Evolutionary conservation across 2,113 vertebrate genomes (phyloP), one percentile per base, ranked within the genome.

Genomic region (Calyptommatus sinebrachiatus): DNA sequence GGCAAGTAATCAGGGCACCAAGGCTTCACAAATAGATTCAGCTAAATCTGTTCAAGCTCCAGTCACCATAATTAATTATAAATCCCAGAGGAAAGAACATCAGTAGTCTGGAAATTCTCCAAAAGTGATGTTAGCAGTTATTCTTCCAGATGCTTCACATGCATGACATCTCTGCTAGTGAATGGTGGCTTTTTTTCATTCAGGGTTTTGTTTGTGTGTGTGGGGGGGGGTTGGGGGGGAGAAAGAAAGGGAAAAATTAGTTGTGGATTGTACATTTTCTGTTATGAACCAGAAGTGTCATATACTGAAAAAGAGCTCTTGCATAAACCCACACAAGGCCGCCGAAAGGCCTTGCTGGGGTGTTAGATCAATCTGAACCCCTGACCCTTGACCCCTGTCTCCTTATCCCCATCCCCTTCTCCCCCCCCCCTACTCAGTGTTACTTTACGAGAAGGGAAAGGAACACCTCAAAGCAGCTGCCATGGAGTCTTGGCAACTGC

Each of bases 121-220:
- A 67, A 82, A 83, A 74, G 71, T 77, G 71, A 71, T 79, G 71
- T 71, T 79, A 84, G 66, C 45, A 76, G 73, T 78, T 28, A 66
- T 70, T 28, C 28, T 78, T 63, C 53, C 60, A 83, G 60, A 26
- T 46, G 72, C 10, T 68, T 80, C 46, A 62, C 65, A 62, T 73
- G 73, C 63, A 62, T 53, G 24, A 48, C 60, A 70, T 83, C 48
- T 62, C 35, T 70, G 8, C 61, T 35, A 63, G 66, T 21, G 29
- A 63, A 48, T 28, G 48, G 29, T 46, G 20, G 20, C 29, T 45
- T 35, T 45, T 7, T 70, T 4, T 45, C 3, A 10, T 48, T 57
- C 18, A 18, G 53, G 14, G 4, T 57, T 57, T 16, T 57, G 2
- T 50, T 6, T 50, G 35, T 41, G 35, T 41, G 2, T 41, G 5